Conservation (phyloP, 2,888 invertebrate species). For the Lasius fuliginosus region DNA sequence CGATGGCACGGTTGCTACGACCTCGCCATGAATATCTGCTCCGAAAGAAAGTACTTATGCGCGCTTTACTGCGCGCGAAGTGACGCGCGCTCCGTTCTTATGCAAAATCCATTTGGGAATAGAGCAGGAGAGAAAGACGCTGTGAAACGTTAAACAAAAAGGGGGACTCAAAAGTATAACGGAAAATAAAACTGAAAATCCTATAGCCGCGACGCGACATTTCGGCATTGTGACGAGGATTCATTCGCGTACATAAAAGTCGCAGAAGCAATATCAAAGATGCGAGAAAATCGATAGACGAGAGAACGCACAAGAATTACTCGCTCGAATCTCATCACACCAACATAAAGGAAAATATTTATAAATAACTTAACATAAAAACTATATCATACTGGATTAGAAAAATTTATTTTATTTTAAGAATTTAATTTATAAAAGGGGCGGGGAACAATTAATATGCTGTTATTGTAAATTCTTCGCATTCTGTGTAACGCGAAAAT, state of each 20-base stretch:
- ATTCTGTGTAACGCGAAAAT: neutral
- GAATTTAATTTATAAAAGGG: neutral
- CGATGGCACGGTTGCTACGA: constrained; percentile 40
- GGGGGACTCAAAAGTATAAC: constrained; percentile 37
- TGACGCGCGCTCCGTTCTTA: constrained; percentile 44
- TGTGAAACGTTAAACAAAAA: constrained; percentile 49
- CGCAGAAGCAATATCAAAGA: constrained; percentile 25
- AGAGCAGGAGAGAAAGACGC: constrained; percentile 40
- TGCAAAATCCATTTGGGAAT: constrained; percentile 52
- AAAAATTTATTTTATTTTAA: neutral
- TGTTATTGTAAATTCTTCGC: neutral
- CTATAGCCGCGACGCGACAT: constrained; percentile 37
- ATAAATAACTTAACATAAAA: constrained; percentile 16
- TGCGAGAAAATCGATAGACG: constrained; percentile 39
- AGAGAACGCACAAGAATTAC: neutral
- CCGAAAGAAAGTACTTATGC: constrained; percentile 59
- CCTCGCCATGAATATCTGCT: constrained; percentile 54
- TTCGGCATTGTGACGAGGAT: constrained; percentile 46
- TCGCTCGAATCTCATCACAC: neutral
- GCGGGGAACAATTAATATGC: neutral
- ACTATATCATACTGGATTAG: neutral
- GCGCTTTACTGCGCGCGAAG: constrained; percentile 55
- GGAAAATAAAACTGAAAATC: constrained; percentile 44
- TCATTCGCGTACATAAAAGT: constrained; percentile 36
- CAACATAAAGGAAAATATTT: neutral